Conservation (phyloP, 2,797 vertebrate genomes). For the Acanthis flammea region DNA sequence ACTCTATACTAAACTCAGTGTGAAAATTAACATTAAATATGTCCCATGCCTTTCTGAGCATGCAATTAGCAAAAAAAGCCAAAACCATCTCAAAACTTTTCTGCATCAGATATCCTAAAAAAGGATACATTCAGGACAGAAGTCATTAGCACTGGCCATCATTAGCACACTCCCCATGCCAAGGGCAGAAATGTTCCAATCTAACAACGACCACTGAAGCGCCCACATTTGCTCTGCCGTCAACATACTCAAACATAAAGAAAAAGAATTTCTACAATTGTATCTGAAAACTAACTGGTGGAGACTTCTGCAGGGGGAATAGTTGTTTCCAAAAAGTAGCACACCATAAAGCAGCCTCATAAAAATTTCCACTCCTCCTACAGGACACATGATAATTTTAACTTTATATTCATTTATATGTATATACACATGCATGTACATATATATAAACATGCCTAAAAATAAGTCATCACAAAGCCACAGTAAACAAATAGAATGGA, state of each 20-base stretch:
- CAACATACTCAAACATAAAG: neutral
- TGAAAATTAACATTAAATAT: neutral
- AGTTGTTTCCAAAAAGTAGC: neutral
- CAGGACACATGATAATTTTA: neutral
- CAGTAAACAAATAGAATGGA: neutral
- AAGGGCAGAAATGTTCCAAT: neutral
- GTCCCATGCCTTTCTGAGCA: neutral
- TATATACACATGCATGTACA: neutral
- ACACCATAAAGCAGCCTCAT: neutral
- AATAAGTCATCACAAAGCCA: neutral
- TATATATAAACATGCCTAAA: neutral
- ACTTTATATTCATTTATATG: neutral
- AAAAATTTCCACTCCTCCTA: neutral
- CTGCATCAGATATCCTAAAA: neutral
- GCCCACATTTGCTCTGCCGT: neutral
- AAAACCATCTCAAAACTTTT: neutral
- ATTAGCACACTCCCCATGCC: accelerated
- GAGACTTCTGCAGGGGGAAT: neutral
- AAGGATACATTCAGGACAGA: neutral
- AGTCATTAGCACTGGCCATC: neutral
- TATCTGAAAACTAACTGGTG: neutral
- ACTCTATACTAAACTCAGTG: neutral
- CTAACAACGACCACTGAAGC: neutral
- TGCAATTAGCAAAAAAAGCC: neutral
- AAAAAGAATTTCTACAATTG: neutral